A percentile compares a stretch with the other conserved stretches of the same genome.
Conservation (phyloP, 2,113 vertebrate genomes). For the Amphiprion percula region DNA sequence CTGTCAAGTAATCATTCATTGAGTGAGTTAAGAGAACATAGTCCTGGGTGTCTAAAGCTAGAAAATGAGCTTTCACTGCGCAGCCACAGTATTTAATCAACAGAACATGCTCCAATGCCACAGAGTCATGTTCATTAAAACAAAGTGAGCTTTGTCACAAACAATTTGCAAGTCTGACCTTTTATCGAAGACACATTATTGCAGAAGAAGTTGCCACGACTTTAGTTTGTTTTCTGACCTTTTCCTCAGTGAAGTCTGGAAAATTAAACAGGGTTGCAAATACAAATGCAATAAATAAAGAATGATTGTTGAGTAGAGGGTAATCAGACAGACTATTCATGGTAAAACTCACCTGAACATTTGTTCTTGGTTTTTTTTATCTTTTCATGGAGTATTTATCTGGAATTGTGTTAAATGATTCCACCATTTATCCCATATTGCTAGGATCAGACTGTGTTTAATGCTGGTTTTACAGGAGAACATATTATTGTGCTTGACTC, state of each 20-base stretch:
- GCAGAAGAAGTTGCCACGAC: conserved; percentile 8
- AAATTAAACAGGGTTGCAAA: neutral
- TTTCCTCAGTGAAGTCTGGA: conserved; percentile 6
- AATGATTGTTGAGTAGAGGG: neutral
- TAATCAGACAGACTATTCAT: too few relatives aligned
- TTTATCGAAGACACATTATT: conserved; percentile 16
- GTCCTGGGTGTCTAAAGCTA: neutral
- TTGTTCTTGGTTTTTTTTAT: too few relatives aligned
- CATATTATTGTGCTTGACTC: too few relatives aligned
- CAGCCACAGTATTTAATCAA: conserved; percentile 12
- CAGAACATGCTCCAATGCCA: neutral
- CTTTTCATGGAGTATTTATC: too few relatives aligned
- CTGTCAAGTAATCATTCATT: neutral
- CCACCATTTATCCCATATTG: too few relatives aligned
- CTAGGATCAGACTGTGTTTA: too few relatives aligned
- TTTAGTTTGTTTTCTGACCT: conserved; percentile 18
- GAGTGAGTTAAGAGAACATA: conserved; percentile 7
- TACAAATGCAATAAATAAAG: conserved; percentile 10
- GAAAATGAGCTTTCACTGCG: neutral
- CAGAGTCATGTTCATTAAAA: conserved; percentile 5
- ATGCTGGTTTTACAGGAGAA: too few relatives aligned
- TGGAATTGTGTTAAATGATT: too few relatives aligned
- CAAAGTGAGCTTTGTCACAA: neutral
- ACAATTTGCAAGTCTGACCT: conserved; percentile 3
- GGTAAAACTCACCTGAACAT: too few relatives aligned